These are phyloP conservation scores for Epirrhoe tristata DNA, from an alignment of 2,888 invertebrate species.

Conservation along the genomic window DNA sequence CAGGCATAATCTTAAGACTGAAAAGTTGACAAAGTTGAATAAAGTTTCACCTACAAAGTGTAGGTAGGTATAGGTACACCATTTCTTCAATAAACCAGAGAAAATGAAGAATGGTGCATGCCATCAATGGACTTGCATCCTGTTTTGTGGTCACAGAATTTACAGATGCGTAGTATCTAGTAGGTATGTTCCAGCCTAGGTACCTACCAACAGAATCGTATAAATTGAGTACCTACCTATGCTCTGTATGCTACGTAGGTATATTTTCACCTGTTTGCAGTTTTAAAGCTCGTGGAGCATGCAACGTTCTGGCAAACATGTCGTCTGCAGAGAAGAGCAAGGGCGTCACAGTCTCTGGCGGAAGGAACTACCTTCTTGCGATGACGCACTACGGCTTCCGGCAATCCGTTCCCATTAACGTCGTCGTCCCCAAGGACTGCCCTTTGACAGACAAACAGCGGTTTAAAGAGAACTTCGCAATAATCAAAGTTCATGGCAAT, in stretches of 20 bases:
- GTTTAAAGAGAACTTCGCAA: constrained; percentile 60
- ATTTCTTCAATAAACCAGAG: not conserved
- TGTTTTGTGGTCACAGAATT: too few relatives aligned
- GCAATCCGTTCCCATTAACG: constrained; percentile 61
- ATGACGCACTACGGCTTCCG: constrained; percentile 60
- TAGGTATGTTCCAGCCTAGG: too few relatives aligned
- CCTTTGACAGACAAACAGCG: constrained; percentile 55
- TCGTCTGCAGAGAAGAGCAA: constrained; percentile 54
- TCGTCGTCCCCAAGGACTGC: constrained; percentile 58
- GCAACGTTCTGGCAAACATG: constrained; percentile 55
- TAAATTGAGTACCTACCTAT: too few relatives aligned
- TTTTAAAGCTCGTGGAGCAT: constrained; percentile 64
- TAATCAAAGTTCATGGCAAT: constrained; percentile 59
- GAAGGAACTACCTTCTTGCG: constrained; percentile 58
- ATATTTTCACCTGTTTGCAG: constrained; percentile 41
- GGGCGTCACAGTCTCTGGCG: constrained; percentile 61
- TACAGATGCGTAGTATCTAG: too few relatives aligned
- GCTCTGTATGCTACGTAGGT: too few relatives aligned
- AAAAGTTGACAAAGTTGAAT: too few relatives aligned
- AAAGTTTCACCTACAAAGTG: too few relatives aligned
- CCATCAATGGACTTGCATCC: too few relatives aligned
- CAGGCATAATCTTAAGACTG: too few relatives aligned
- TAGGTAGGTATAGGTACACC: not conserved
- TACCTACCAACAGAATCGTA: too few relatives aligned
- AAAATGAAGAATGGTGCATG: too few relatives aligned